Evolutionary conservation across 1,140 invertebrate species (phyloP).

Genomic region (Euschistus heros): DNA sequence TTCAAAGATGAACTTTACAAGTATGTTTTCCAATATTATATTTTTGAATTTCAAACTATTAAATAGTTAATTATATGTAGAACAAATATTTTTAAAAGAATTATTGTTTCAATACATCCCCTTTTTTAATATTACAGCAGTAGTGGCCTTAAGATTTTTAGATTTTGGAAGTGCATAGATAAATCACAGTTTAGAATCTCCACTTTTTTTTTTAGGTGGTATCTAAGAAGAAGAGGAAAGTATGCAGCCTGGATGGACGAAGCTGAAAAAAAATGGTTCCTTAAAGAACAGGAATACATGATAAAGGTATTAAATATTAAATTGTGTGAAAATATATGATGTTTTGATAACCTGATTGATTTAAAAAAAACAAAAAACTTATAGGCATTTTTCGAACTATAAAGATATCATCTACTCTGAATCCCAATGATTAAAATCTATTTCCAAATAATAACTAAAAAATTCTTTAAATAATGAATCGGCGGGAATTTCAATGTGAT

Average conservation of each 20-base stretch:
- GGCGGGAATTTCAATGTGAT: not conserved
- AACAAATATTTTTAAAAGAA: too few relatives aligned
- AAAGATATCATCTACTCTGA: not conserved
- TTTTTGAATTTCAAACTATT: not conserved
- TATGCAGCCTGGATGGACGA: slow-evolving; percentile 8
- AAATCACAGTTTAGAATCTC: too few relatives aligned
- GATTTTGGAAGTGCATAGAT: too few relatives aligned
- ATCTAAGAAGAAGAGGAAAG: slow-evolving; percentile 14
- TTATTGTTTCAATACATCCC: too few relatives aligned
- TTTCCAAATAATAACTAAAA: not conserved
- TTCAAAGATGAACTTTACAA: slow-evolving; percentile 8
- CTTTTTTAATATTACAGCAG: too few relatives aligned
- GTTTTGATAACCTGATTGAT: too few relatives aligned
- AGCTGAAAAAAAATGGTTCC: slow-evolving; percentile 19
- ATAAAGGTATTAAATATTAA: not conserved
- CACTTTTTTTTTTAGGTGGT: slow-evolving; percentile 17
- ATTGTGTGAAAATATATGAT: too few relatives aligned
- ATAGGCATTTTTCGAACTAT: not conserved
- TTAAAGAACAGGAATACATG: slow-evolving; percentile 19
- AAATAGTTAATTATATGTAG: not conserved
- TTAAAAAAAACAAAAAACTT: not conserved
- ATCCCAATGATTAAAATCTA: not conserved
- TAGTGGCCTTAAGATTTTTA: too few relatives aligned
- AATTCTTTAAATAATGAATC: not conserved
- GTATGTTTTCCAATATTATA: not conserved